Percentiles rank a stretch among this genome's conserved stretches.
phyloP scores from a whole-genome alignment of 2,888 invertebrate species.

The Parnassius smintheus region DNA sequence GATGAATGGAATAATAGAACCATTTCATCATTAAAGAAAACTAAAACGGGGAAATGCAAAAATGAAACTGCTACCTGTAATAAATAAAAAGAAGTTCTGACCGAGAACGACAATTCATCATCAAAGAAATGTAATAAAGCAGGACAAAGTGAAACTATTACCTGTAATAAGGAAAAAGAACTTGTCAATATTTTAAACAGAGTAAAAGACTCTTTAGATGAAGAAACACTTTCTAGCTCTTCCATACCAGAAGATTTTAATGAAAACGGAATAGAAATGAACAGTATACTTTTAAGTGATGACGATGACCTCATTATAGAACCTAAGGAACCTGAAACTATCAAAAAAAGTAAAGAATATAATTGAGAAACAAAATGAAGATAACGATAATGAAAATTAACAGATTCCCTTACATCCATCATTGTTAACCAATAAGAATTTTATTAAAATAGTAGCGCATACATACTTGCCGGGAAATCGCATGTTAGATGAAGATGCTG shows the following conservation, averaged over 20 bases:
- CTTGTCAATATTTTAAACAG: neutral
- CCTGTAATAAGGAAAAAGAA: constrained; percentile 1
- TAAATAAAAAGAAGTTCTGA: neutral
- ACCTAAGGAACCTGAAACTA: constrained; percentile 1
- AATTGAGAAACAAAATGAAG: constrained; percentile 4
- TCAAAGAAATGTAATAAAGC: constrained; percentile 6
- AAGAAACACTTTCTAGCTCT: too few species aligned
- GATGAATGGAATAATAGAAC: constrained; percentile 25
- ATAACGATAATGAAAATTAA: constrained; percentile 32
- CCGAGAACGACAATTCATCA: constrained; percentile 13
- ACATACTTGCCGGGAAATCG: constrained; percentile 63
- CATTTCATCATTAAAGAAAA: neutral
- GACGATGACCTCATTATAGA: constrained; percentile 21
- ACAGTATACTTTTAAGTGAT: constrained; percentile 25
- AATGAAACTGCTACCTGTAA: neutral
- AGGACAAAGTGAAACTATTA: neutral
- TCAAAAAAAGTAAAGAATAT: neutral
- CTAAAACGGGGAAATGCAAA: constrained; percentile 6
- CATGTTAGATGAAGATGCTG: constrained; percentile 66
- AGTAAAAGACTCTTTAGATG: too few species aligned
- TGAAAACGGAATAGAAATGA: neutral
- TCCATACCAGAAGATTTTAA: neutral
- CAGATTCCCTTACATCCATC: constrained; percentile 52
- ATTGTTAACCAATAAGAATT: constrained; percentile 60
- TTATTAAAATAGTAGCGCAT: constrained; percentile 69